Evolutionary conservation across 2,888 invertebrate species (phyloP).

Genomic region (Ectobius pallidus): DNA sequence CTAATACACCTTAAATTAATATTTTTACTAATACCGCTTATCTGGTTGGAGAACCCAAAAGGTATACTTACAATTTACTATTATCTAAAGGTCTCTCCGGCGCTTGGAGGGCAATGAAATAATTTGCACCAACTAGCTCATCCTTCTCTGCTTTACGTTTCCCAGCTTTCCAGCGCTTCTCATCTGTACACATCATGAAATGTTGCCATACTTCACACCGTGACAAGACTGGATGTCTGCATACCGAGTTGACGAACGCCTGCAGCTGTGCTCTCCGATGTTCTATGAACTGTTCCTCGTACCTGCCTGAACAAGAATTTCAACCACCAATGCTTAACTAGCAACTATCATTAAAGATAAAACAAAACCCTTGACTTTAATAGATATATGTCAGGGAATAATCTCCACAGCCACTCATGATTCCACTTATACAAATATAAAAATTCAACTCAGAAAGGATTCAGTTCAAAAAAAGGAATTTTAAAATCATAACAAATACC

Average conservation of each 20-base stretch:
- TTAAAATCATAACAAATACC: no score
- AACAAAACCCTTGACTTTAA: no score
- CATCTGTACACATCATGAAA: conserved; percentile 96
- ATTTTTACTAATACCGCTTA: no score
- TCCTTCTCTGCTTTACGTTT: conserved; percentile 96
- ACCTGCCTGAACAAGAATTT: conserved; percentile 77
- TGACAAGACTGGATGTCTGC: conserved; percentile 93
- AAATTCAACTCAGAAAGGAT: no score
- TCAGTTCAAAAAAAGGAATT: no score
- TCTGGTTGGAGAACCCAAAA: no score
- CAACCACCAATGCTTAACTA: no score
- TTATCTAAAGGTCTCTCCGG: conserved; percentile 75
- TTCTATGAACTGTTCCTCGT: conserved; percentile 97
- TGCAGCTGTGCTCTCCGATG: conserved; percentile 92
- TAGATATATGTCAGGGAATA: no score
- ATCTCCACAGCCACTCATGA: no score
- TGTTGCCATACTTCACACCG: conserved; percentile 94
- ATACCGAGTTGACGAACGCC: conserved; percentile 96
- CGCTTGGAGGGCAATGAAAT: conserved; percentile 87
- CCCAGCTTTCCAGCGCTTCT: conserved; percentile 96
- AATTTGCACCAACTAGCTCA: conserved; percentile 85
- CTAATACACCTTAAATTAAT: no score
- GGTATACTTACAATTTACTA: conserved; percentile 56
- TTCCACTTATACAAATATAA: no score
- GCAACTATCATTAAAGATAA: no score